These are phyloP conservation scores for Melipona bicolor DNA, from an alignment of 2,888 invertebrate genomes.

Conservation along the genomic window DNA sequence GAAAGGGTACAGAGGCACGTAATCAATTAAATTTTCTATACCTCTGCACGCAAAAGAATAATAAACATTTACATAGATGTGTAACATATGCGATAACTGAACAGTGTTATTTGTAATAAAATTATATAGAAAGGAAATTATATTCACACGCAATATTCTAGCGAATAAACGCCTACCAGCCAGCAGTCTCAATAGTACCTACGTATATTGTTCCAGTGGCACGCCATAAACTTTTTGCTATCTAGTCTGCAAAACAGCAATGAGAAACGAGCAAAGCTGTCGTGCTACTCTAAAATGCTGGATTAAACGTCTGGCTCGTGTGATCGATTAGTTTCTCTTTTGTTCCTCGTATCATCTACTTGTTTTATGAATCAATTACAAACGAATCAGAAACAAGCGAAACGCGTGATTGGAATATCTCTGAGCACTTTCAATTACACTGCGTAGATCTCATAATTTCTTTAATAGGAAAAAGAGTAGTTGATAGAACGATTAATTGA, in stretches of 20 bases:
- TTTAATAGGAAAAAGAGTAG: neutral
- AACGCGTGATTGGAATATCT: neutral
- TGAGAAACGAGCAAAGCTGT: conserved; percentile 63
- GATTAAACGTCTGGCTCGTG: conserved; percentile 60
- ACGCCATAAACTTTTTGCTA: conserved; percentile 65
- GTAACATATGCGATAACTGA: neutral
- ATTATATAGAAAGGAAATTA: neutral
- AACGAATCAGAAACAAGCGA: conserved; percentile 7
- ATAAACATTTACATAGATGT: neutral
- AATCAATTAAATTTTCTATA: neutral
- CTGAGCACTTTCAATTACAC: neutral
- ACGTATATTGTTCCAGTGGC: conserved; percentile 45
- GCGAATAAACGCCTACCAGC: conserved; percentile 20
- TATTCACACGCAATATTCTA: conserved; percentile 17
- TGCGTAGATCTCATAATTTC: neutral
- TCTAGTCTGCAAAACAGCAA: conserved; percentile 56
- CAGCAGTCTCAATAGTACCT: conserved; percentile 28
- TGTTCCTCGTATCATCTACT: conserved; percentile 42
- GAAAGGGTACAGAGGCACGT: neutral
- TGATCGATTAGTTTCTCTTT: conserved; percentile 62
- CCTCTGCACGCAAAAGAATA: neutral
- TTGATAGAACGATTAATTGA: neutral
- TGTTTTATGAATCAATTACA: conserved; percentile 49
- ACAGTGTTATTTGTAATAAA: neutral
- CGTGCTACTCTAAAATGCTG: conserved; percentile 59